Evolutionary conservation across 2,888 invertebrate species (phyloP).

Genomic region (Limnephilus rhombicus): DNA sequence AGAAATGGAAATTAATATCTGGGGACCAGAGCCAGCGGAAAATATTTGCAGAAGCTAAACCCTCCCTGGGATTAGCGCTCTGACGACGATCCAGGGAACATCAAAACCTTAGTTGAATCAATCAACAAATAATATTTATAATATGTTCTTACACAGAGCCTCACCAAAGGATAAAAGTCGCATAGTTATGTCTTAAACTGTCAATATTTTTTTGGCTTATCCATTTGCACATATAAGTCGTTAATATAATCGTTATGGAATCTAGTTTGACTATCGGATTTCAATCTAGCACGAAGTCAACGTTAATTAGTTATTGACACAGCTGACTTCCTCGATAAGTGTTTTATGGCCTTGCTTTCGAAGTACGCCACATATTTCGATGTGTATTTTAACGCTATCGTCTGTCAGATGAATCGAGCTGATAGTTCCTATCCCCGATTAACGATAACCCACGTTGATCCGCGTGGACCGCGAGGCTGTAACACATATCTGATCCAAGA

Average conservation of each 20-base stretch:
- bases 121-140: too few species aligned
- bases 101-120: too few species aligned
- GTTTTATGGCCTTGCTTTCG: background rate
- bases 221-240: background rate
- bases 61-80: background rate
- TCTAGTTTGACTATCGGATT: background rate
- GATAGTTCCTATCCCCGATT: background rate
- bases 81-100: background rate
- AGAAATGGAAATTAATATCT: background rate
- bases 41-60: background rate
- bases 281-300: background rate
- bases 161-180: background rate
- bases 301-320: background rate
- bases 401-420: background rate
- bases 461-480: background rate
- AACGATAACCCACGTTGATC: background rate
- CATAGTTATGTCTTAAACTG: background rate
- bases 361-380: background rate
- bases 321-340: background rate
- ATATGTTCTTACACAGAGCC: too few species aligned
- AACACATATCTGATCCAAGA: constrained; percentile 4
- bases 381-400: background rate
- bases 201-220: background rate
- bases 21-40: background rate
- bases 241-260: background rate